These are phyloP conservation scores for Paragorgia papillata DNA, from an alignment of 92 coral and sea anemone species.

Conservation along the genomic window DNA sequence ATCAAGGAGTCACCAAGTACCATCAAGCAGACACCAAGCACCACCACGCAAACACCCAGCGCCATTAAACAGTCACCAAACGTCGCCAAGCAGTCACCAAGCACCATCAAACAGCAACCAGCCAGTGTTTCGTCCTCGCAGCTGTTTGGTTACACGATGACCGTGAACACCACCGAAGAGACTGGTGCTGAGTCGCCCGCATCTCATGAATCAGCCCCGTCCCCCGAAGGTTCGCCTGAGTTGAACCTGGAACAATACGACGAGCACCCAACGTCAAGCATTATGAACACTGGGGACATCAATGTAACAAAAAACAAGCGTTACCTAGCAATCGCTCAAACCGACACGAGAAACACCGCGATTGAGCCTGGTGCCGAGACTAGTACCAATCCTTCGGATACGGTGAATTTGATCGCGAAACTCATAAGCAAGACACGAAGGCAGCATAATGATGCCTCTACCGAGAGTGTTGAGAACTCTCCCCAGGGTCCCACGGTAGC, in stretches of 20 bases:
- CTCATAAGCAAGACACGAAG: conserved; percentile 78
- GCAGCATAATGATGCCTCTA: conserved; percentile 60
- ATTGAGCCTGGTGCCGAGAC: conserved; percentile 14
- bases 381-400: conserved; percentile 34
- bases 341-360: neutral
- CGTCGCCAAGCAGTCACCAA: too few species aligned
- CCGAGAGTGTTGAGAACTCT: conserved; percentile 33
- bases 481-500: conserved; percentile 37
- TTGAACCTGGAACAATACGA: conserved; percentile 76
- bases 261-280: conserved; percentile 70
- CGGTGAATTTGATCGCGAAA: conserved; percentile 84
- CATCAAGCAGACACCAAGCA: too few species aligned
- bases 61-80: too few species aligned
- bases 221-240: conserved; percentile 97
- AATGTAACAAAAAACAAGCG: conserved; percentile 61
- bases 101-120: conserved; percentile 44
- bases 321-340: conserved; percentile 39
- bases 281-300: conserved; percentile 61
- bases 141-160: conserved; percentile 36
- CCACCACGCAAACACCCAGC: conserved; percentile 44
- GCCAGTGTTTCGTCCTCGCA: conserved; percentile 28
- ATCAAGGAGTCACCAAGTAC: too few species aligned
- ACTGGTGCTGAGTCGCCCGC: conserved; percentile 68
- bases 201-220: conserved; percentile 91
- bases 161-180: conserved; percentile 40